Percentiles rank a stretch among this genome's conserved stretches.
These are phyloP conservation scores for Zaprionus nigranus DNA, from an alignment of 1,140 invertebrate genomes.

Conservation along the genomic window DNA sequence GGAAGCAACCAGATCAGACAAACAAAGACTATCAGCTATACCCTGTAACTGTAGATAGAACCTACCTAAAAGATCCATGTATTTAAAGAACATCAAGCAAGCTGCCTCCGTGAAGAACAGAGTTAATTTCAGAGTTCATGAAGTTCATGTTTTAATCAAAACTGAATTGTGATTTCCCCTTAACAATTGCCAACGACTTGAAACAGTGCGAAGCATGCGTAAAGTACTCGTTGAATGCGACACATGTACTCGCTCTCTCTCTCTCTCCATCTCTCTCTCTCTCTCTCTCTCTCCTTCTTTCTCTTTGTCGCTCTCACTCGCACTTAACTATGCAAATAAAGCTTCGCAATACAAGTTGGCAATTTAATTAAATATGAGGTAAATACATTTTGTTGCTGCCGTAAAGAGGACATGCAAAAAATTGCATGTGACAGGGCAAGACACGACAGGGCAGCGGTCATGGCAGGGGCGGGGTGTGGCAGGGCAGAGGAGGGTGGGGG, in stretches of 20 bases:
- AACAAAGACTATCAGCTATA: no score
- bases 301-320: slow-evolving; percentile 7
- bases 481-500: background rate
- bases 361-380: slow-evolving; percentile 81
- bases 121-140: background rate
- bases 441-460: slow-evolving; percentile 2
- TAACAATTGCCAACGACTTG: background rate
- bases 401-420: slow-evolving; percentile 71
- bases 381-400: slow-evolving; percentile 63
- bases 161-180: background rate
- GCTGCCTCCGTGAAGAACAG: no score
- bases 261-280: background rate
- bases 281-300: background rate
- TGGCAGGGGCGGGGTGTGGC: no score
- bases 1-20: no score
- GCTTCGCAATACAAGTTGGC: slow-evolving; percentile 67
- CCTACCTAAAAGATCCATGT: no score
- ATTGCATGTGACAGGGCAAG: slow-evolving; percentile 60
- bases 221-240: background rate
- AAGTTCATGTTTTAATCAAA: background rate
- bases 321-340: slow-evolving; percentile 72
- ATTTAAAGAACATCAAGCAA: no score
- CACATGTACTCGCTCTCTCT: background rate
- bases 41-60: no score
- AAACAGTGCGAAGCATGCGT: background rate